Percentiles rank a stretch among this genome's conserved stretches.
Conservation (phyloP, 2,113 vertebrate genomes). For the Aspiorhynchus laticeps region DNA sequence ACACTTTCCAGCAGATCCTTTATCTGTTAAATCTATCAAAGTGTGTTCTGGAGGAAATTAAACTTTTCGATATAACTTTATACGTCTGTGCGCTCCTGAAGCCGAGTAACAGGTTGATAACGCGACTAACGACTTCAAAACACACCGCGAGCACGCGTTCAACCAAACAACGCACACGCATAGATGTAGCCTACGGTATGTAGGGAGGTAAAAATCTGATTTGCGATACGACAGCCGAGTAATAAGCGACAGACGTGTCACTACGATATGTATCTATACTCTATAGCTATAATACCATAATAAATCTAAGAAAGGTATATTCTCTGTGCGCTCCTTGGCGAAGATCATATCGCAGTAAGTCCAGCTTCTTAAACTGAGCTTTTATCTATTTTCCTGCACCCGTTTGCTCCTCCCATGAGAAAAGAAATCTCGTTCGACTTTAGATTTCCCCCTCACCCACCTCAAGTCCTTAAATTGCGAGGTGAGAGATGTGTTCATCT, state of each 20-base stretch:
- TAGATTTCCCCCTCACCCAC: constrained; percentile 33
- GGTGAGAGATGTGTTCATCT: constrained; percentile 27
- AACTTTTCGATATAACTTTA: not conserved
- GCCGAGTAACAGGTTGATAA: constrained; percentile 35
- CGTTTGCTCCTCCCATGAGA: constrained; percentile 71
- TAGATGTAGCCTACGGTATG: not conserved
- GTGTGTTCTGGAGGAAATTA: constrained; percentile 72
- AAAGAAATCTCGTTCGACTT: constrained; percentile 55
- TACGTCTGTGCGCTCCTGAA: not conserved
- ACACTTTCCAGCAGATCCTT: not conserved
- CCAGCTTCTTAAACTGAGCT: constrained; percentile 53
- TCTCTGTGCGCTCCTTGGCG: constrained; percentile 33
- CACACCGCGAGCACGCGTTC: constrained; percentile 2
- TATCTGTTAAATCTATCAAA: constrained; percentile 66
- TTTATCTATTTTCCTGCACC: constrained; percentile 68
- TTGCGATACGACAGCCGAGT: not conserved
- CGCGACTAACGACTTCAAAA: constrained; percentile 14
- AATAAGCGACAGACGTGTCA: constrained; percentile 5
- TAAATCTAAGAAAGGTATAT: not conserved
- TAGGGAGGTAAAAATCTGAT: constrained; percentile 1
- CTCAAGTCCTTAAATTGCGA: constrained; percentile 17
- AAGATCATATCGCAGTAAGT: constrained; percentile 56
- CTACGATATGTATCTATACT: not conserved
- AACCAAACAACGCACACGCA: not conserved
- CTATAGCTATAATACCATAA: not conserved